Evolutionary conservation across 2,113 vertebrate species (phyloP), one percentile per base, ranked within the genome.

Genomic region (Dendropsophus ebraccatus): DNA sequence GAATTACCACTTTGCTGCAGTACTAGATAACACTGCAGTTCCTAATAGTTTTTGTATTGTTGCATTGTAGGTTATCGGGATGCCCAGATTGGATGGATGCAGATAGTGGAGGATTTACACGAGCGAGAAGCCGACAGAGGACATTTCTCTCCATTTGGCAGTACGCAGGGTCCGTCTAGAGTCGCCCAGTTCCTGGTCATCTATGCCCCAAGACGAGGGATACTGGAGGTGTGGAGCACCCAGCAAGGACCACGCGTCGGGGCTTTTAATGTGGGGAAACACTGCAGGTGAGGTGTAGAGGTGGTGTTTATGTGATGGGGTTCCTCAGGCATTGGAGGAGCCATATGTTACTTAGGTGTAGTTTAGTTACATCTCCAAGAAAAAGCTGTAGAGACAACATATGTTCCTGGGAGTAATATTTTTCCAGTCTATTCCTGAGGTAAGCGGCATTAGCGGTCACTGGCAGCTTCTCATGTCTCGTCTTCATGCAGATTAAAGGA

Each of bases 181-280:
- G 95, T 96, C 5, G 97, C 98, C 54, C 95, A 98, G 85, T 99
- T 99, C 88, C 94, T 99, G 45, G 93, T 99, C 37, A 99, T 99
- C 88, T 99, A 99, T 7, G 98, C 98, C 8, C 97, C 97, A 0
- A 94, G 98, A 14, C 94, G 98, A 83, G 98, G 98, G 9, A 97
- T 99, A 90, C 90, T 99, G 88, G 98, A 99, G 92, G 96, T 99
- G 84, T 99, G 98, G 98, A 96, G 94, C 83, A 99, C 96, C 0
- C 97, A 98, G 88, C 97, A 99, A 83, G 98, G 98, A 0, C 98
- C 98, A 72, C 92, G 98, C 0, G 96, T 99, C 0, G 98, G 96
- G 23, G 98, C 98, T 25, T 99, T 99, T 90, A 99, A 97, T 0
- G 97, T 99, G 78, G 98, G 98, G 1, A 99, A 99, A 82, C 94